A percentile compares a stretch with the other conserved stretches of the same genome.
Conservation (phyloP, 2,113 vertebrate species). For the Morone saxatilis region DNA sequence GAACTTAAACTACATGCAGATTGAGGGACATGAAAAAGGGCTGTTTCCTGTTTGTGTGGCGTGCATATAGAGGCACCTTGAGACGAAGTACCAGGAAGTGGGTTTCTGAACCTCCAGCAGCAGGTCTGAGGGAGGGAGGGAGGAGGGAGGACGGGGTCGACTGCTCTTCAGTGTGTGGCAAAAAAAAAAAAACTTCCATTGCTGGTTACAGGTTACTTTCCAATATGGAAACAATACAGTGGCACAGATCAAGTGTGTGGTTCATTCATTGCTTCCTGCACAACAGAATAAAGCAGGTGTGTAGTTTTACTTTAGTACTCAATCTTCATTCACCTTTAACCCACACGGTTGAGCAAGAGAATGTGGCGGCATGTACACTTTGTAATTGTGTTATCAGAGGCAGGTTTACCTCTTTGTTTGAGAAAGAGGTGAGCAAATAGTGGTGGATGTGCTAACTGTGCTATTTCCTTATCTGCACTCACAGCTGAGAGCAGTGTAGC, state of each 20-base stretch:
- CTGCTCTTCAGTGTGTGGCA: constrained; percentile 51
- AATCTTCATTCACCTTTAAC: constrained; percentile 69
- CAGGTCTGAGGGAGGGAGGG: constrained; percentile 54
- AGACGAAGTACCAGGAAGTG: constrained; percentile 81
- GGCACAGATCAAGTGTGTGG: constrained; percentile 28
- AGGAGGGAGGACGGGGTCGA: constrained; percentile 28
- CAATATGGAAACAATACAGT: constrained; percentile 57
- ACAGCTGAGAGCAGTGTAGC: constrained; percentile 65
- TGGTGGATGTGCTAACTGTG: constrained; percentile 72
- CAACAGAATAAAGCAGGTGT: constrained; percentile 52
- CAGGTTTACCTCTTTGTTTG: constrained; percentile 77
- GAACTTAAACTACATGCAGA: constrained; percentile 34
- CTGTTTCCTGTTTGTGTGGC: constrained; percentile 84
- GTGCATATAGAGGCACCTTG: constrained; percentile 66
- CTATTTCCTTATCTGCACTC: constrained; percentile 68
- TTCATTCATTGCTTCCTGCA: constrained; percentile 48
- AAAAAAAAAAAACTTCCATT: constrained; percentile 63
- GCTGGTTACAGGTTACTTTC: constrained; percentile 68
- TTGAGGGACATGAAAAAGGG: constrained; percentile 73
- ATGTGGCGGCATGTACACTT: constrained; percentile 69
- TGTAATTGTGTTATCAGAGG: constrained; percentile 77
- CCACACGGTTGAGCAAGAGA: constrained; percentile 72
- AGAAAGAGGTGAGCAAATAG: constrained; percentile 80
- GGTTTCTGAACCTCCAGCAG: constrained; percentile 71
- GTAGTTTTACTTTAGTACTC: constrained; percentile 17